Conservation (phyloP, 1,140 invertebrate species). For the Lasaia peninsularis region DNA sequence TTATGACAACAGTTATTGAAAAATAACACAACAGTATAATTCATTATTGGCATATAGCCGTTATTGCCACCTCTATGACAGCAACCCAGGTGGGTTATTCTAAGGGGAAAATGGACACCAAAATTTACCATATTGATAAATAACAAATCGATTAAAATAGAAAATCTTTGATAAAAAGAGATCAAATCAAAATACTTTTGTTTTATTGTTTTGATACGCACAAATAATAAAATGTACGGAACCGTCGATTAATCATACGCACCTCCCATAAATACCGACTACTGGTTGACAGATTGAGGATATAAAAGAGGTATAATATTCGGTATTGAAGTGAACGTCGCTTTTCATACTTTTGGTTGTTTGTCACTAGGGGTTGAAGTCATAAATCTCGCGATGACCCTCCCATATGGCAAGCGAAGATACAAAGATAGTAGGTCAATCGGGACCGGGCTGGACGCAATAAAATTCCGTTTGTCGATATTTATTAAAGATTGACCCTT, state of each 20-base stretch:
- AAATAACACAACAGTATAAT: no score
- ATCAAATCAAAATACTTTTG: constrained; percentile 14
- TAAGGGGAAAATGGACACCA: no score
- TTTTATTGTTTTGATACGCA: constrained; percentile 1
- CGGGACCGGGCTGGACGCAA: constrained; percentile 58
- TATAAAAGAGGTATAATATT: constrained; percentile 39
- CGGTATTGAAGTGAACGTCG: constrained; percentile 44
- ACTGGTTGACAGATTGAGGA: constrained; percentile 19
- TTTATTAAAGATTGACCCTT: constrained; percentile 50
- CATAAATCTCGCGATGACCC: constrained; percentile 70
- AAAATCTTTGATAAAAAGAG: no score
- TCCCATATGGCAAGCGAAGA: constrained; percentile 51
- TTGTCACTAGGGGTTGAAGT: constrained; percentile 50
- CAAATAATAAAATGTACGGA: not conserved
- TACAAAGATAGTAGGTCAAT: constrained; percentile 57
- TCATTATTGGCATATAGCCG: no score
- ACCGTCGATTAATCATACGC: not conserved
- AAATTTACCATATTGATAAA: no score
- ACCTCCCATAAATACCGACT: constrained; percentile 6
- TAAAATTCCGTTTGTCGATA: constrained; percentile 59
- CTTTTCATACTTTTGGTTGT: constrained; percentile 52
- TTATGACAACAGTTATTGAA: no score
- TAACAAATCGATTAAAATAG: no score
- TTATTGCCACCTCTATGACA: no score
- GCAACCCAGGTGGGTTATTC: no score